A percentile compares a stretch with the other conserved stretches of the same genome.
Conservation (phyloP, 2,888 invertebrate species). For the Autographa gamma region DNA sequence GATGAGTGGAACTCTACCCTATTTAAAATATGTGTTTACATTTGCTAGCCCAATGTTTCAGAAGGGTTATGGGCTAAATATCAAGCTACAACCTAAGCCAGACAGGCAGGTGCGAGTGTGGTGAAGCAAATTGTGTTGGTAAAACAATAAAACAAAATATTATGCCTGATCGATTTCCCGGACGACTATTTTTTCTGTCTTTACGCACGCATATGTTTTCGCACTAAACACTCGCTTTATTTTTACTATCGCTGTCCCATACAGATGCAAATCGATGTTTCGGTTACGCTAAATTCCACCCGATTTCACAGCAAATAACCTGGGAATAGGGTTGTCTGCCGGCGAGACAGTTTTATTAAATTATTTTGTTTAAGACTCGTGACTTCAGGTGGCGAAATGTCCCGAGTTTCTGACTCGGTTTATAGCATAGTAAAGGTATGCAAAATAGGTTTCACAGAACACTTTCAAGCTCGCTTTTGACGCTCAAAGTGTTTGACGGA, state of each 20-base stretch:
- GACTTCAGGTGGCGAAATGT: constrained; percentile 1
- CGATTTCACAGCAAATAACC: constrained; percentile 44
- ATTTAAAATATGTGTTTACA: too few species aligned
- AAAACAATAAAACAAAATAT: neutral
- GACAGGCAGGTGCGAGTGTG: too few species aligned
- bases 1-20: too few species aligned
- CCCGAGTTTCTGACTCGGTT: neutral
- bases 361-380: constrained; percentile 4
- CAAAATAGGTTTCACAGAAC: constrained; percentile 27
- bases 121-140: neutral
- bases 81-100: too few species aligned
- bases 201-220: neutral
- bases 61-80: too few species aligned
- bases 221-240: neutral
- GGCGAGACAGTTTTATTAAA: constrained; percentile 10
- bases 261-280: constrained; percentile 48
- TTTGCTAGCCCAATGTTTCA: too few species aligned
- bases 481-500: constrained; percentile 21
- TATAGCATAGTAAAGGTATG: constrained; percentile 23
- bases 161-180: neutral
- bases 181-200: neutral
- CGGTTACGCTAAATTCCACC: constrained; percentile 33
- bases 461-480: constrained; percentile 23
- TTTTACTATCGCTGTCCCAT: constrained; percentile 24
- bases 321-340: constrained; percentile 36